These are phyloP conservation scores for Callosobruchus maculatus DNA, from an alignment of 2,888 invertebrate genomes.

Conservation along the genomic window DNA sequence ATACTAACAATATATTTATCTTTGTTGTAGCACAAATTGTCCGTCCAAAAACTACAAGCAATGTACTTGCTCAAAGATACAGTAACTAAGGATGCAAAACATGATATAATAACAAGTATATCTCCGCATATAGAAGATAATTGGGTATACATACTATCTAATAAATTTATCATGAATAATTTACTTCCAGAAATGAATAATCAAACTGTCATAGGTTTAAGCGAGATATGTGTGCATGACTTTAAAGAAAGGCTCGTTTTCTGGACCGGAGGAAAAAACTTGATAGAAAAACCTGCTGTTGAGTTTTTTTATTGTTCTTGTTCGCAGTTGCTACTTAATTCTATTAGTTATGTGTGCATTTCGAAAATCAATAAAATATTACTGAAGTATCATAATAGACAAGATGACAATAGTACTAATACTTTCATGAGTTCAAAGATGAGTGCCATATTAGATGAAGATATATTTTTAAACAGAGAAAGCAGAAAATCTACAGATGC, in stretches of 20 bases:
- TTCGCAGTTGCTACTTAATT: conserved; percentile 26
- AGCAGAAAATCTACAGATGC: neutral
- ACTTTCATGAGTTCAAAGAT: conserved; percentile 25
- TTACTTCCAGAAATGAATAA: conserved; percentile 35
- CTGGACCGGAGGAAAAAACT: neutral
- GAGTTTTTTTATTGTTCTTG: too few relatives aligned
- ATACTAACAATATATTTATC: neutral
- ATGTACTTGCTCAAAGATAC: conserved; percentile 37
- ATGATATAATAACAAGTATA: conserved; percentile 30
- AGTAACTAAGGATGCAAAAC: conserved; percentile 32
- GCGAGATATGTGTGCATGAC: conserved; percentile 24
- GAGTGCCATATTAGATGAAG: conserved; percentile 23
- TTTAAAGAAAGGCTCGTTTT: neutral
- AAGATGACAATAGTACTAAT: conserved; percentile 20
- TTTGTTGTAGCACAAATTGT: conserved; percentile 42
- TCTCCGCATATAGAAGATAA: conserved; percentile 31
- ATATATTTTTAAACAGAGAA: conserved; percentile 21
- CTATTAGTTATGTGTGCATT: conserved; percentile 28
- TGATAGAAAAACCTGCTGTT: conserved; percentile 7
- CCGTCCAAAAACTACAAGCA: conserved; percentile 40
- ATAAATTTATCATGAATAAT: conserved; percentile 35
- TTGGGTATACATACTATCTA: conserved; percentile 36
- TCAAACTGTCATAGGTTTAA: conserved; percentile 20
- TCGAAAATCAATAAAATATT: conserved; percentile 37
- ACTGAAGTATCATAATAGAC: conserved; percentile 35